Conservation (phyloP, 2,888 invertebrate species). For the Hecatera dysodea region DNA sequence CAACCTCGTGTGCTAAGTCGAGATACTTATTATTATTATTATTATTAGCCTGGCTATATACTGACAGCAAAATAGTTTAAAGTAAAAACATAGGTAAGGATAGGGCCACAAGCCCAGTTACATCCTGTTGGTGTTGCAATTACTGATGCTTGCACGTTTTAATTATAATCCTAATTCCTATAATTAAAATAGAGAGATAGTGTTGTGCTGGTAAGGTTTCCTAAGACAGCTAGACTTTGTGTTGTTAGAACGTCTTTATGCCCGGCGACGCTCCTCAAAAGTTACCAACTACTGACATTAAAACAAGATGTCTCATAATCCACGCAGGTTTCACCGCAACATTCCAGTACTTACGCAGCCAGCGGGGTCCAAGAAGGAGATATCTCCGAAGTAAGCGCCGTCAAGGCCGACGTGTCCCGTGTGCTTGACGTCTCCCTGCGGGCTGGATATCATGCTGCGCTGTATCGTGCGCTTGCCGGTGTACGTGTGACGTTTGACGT, state of each 20-base stretch:
- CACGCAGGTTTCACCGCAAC: conserved; percentile 33
- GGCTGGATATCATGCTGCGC: conserved; percentile 98
- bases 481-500: conserved; percentile 87
- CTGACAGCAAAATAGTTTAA: background rate
- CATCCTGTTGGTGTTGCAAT: background rate
- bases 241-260: background rate
- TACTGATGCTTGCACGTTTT: background rate
- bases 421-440: conserved; percentile 99
- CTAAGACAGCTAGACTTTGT: too few species aligned
- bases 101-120: background rate
- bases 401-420: conserved; percentile 99
- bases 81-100: background rate
- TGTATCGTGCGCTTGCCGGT: conserved; percentile 93
- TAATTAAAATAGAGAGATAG: too few species aligned
- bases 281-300: background rate
- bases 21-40: too few species aligned
- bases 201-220: too few species aligned
- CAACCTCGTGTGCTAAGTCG: too few species aligned
- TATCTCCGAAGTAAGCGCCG: conserved; percentile 99
- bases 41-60: too few species aligned
- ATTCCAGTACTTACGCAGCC: conserved; percentile 80
- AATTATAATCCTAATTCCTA: too few species aligned
- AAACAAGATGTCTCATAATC: conserved; percentile 1
- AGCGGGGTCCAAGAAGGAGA: conserved; percentile 91
- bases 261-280: background rate